These are phyloP conservation scores for Microtus obscurus DNA, from an alignment of 2,797 vertebrate genomes.

Conservation along the genomic window DNA sequence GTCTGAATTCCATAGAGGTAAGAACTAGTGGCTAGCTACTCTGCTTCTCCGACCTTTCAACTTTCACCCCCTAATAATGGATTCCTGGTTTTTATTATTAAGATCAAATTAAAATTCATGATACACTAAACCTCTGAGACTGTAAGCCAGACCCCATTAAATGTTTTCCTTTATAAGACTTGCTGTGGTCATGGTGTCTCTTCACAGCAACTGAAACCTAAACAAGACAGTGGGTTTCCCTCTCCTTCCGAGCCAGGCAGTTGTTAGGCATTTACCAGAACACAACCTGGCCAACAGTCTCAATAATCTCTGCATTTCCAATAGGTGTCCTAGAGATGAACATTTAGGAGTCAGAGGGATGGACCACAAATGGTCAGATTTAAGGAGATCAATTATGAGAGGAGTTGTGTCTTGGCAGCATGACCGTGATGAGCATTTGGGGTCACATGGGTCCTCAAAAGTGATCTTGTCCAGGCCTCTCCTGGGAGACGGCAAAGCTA, in stretches of 20 bases:
- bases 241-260: not conserved
- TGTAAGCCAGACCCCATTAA: not conserved
- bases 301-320: not conserved
- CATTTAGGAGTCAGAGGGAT: not conserved
- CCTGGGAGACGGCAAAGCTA: not conserved
- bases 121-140: not conserved
- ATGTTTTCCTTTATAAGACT: no score
- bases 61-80: no score
- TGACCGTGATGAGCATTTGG: not conserved
- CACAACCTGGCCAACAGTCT: not conserved
- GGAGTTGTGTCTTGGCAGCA: not conserved
- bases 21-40: no score
- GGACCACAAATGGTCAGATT: not conserved
- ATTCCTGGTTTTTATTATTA: no score
- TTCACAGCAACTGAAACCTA: not conserved
- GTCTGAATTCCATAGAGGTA: no score
- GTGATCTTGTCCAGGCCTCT: not conserved
- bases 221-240: not conserved
- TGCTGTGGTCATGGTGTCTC: no score
- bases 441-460: not conserved
- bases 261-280: not conserved
- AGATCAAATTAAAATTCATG: no score
- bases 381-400: not conserved
- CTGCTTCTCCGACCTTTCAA: no score
- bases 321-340: not conserved